Evolutionary conservation across 2,797 vertebrate genomes (phyloP).

Genomic region (Podarcis siculus): DNA sequence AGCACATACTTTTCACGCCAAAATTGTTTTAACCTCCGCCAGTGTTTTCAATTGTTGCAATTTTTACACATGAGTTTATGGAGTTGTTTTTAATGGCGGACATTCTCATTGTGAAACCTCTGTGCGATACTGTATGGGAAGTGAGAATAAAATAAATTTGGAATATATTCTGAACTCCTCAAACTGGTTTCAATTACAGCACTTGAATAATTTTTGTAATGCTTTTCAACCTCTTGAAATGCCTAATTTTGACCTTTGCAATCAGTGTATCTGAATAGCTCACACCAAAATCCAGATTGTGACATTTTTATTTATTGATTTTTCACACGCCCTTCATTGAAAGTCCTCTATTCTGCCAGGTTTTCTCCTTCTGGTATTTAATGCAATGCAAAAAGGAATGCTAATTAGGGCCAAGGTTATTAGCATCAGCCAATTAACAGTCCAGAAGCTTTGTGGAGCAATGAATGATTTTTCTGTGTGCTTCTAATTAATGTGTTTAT

Average conservation of each 20-base stretch:
- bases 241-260: background rate
- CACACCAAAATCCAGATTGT: background rate
- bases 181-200: background rate
- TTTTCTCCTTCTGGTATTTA: slow-evolving; percentile 20
- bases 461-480: background rate
- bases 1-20: no score
- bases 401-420: slow-evolving; percentile 52
- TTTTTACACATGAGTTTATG: no score
- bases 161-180: background rate
- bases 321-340: background rate
- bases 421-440: slow-evolving; percentile 59
- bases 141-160: background rate
- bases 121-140: background rate
- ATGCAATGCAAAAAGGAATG: slow-evolving; percentile 38
- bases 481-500: slow-evolving; percentile 57
- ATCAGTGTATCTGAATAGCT: background rate
- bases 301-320: background rate
- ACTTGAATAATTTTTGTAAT: background rate
- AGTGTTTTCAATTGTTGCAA: no score
- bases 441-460: slow-evolving; percentile 29
- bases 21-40: no score
- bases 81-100: no score
- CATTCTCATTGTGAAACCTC: no score
- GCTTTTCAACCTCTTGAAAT: background rate
- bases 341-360: background rate